Percentiles rank a stretch among this genome's conserved stretches.
Conservation (phyloP, 2,888 invertebrate species). For the Steinernema hermaphroditum region DNA sequence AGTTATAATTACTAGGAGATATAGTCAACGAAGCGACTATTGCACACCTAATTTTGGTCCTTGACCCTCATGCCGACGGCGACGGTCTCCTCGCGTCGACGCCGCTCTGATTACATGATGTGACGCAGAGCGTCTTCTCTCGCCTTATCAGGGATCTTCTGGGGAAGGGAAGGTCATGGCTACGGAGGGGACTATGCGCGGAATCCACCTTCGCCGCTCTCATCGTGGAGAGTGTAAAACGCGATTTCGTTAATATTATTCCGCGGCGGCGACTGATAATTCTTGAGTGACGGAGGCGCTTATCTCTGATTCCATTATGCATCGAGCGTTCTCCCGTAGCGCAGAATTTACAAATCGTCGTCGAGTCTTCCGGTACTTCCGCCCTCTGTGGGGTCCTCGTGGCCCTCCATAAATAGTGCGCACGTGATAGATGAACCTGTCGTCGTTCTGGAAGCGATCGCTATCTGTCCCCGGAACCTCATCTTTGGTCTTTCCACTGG, state of each 20-base stretch:
- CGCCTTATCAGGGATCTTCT: slow-evolving; percentile 20
- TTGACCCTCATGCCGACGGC: slow-evolving; percentile 24
- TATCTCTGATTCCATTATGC: background rate
- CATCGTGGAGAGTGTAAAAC: background rate
- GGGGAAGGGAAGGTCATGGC: slow-evolving; percentile 4
- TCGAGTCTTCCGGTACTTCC: too few relatives aligned
- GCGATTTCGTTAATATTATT: background rate
- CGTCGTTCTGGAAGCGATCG: too few relatives aligned
- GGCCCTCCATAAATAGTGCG: too few relatives aligned
- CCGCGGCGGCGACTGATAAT: slow-evolving; percentile 1
- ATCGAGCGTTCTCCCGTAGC: too few relatives aligned
- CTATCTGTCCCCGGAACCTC: too few relatives aligned
- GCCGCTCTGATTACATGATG: slow-evolving; percentile 28
- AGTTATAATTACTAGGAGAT: slow-evolving; percentile 25
- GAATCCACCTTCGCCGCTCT: background rate
- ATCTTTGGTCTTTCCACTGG: background rate
- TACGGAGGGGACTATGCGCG: slow-evolving; percentile 16
- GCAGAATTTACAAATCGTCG: too few relatives aligned
- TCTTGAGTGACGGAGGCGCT: slow-evolving; percentile 10
- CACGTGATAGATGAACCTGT: too few relatives aligned
- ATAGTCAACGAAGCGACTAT: slow-evolving; percentile 24
- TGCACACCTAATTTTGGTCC: slow-evolving; percentile 23
- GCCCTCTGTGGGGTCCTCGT: too few relatives aligned
- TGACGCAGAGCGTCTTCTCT: background rate
- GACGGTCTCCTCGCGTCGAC: background rate